phyloP scores from a whole-genome alignment of 2,113 vertebrate species.

The Erythrolamprus reginae region DNA sequence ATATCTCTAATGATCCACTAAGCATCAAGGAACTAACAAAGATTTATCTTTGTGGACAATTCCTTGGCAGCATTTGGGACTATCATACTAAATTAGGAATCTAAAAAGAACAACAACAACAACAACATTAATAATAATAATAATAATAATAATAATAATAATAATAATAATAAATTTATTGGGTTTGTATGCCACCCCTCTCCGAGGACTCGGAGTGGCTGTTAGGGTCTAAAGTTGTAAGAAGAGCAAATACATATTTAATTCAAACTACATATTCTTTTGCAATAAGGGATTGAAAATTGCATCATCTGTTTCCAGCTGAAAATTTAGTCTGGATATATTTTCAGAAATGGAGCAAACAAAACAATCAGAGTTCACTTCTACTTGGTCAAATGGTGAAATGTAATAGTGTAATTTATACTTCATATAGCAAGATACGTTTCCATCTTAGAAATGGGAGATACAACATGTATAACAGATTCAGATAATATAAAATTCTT shows the following conservation, averaged over 20 bases:
- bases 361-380: background rate
- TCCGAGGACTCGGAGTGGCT: conserved; percentile 37
- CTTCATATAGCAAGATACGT: conserved; percentile 6
- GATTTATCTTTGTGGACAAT: conserved; percentile 33
- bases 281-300: conserved; percentile 21
- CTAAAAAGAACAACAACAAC: too few species aligned
- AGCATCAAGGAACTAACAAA: conserved; percentile 12
- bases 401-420: conserved; percentile 15
- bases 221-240: conserved; percentile 17
- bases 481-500: background rate
- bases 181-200: too few species aligned
- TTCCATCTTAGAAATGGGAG: background rate
- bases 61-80: conserved; percentile 34
- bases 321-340: conserved; percentile 5
- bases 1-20: conserved; percentile 2
- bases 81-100: conserved; percentile 39
- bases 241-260: conserved; percentile 9
- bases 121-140: too few species aligned
- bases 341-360: conserved; percentile 27
- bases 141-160: too few species aligned
- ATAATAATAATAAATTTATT: too few species aligned
- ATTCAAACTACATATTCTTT: conserved; percentile 34
- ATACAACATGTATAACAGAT: background rate
- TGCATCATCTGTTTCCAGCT: background rate
- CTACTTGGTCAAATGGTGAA: background rate